Conservation (phyloP, 2,888 invertebrate species). For the Apodemia duryi region DNA sequence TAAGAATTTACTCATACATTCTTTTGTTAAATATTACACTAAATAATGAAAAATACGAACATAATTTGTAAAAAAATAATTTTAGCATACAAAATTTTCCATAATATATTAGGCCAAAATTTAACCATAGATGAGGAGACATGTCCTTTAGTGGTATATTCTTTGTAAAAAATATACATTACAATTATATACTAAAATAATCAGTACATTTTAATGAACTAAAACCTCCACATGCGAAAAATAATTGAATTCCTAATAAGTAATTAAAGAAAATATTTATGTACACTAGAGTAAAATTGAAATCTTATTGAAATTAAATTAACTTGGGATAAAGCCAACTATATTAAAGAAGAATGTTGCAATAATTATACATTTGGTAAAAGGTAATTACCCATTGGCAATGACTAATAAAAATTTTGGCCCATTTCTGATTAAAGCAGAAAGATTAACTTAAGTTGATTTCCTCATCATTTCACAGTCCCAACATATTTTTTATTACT, state of each 20-base stretch:
- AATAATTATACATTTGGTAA: conserved; percentile 34
- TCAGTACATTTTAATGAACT: conserved; percentile 76
- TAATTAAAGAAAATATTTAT: conserved; percentile 39
- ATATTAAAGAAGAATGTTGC: conserved; percentile 31
- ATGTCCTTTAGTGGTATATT: conserved; percentile 55
- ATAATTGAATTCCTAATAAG: conserved; percentile 47
- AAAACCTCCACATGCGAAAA: conserved; percentile 55
- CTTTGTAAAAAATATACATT: conserved; percentile 64
- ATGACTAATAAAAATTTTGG: conserved; percentile 75
- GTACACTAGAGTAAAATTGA: conserved; percentile 34
- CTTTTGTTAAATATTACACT: background rate
- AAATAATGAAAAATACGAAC: background rate
- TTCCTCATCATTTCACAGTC: conserved; percentile 27
- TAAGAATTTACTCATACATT: too few relatives aligned
- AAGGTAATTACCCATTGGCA: conserved; percentile 52
- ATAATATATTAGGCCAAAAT: conserved; percentile 24
- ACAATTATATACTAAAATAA: conserved; percentile 66
- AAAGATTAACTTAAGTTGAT: background rate
- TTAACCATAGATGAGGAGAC: conserved; percentile 69
- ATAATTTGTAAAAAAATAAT: background rate
- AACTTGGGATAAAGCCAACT: conserved; percentile 26
- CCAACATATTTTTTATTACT: conserved; percentile 10
- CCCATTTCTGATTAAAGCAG: conserved; percentile 56
- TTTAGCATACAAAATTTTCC: background rate
- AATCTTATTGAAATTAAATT: conserved; percentile 27